Percentiles rank a stretch among this genome's conserved stretches.
These are phyloP conservation scores for Pheosia gnoma DNA, from an alignment of 2,888 invertebrate genomes.

Conservation along the genomic window DNA sequence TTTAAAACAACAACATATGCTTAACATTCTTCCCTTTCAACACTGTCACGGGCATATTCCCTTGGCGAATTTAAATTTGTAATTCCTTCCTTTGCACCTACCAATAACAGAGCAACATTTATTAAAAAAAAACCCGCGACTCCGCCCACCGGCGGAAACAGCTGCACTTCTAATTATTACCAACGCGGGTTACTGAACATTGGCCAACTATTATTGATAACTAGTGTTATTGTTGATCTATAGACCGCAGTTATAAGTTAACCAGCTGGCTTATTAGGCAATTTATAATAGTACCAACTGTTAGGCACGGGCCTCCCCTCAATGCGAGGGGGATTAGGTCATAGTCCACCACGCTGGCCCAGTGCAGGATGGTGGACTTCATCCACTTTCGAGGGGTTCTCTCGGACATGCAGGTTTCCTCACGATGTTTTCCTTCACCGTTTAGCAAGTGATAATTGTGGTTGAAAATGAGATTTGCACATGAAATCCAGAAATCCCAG, in stretches of 20 bases:
- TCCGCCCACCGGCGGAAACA: conserved; percentile 80
- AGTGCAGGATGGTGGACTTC: too few species aligned
- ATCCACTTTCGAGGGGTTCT: too few species aligned
- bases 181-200: conserved; percentile 70
- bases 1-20: conserved; percentile 66
- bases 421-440: too few species aligned
- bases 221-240: conserved; percentile 55
- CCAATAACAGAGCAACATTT: conserved; percentile 76
- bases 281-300: conserved; percentile 5
- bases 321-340: too few species aligned
- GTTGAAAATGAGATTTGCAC: too few species aligned
- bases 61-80: conserved; percentile 81
- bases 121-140: conserved; percentile 66
- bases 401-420: too few species aligned
- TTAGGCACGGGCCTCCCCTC: too few species aligned
- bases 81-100: conserved; percentile 69
- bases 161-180: conserved; percentile 80
- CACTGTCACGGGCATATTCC: conserved; percentile 63
- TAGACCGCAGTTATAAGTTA: conserved; percentile 51
- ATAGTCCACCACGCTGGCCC: too few species aligned
- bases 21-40: conserved; percentile 74
- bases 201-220: conserved; percentile 57
- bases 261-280: conserved; percentile 47
- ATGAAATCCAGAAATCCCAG: too few species aligned
- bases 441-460: too few species aligned